Base-by-base conservation (phyloP, 2,797 vertebrate species). In the Kryptolebias ocellatus region DNA sequence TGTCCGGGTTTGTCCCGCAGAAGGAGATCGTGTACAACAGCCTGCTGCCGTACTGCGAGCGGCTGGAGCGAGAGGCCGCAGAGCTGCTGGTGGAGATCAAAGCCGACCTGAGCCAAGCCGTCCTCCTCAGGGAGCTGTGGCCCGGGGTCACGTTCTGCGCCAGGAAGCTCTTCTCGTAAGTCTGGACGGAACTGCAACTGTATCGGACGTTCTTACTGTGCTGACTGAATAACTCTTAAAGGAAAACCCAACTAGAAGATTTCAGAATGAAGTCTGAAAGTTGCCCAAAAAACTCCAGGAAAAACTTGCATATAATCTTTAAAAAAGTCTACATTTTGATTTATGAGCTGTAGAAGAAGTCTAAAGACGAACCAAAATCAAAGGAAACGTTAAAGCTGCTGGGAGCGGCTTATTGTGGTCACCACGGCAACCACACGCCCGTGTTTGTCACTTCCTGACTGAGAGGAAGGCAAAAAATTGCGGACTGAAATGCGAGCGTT, bases 111-210 rank as follows among this genome's bases (percentile, higher is more conserved):
- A 95, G 94, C 85, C 93, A 95, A 52, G 95, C 97, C 0, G 95
- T 98, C 60, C 94, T 95, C 79, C 93, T 98, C 15, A 90, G 95
- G 50, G 97, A 98, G 90, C 93, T 99, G 67, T 98, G 96, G 96
- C 97, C 97, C 45, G 97, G 96, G 31, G 95, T 95, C 67, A 91
- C 96, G 51, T 96, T 98, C 92, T 97, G 97, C 96, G 94, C 93
- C 73, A 92, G 94, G 85, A 97, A 96, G 85, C 96, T 98, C 65
- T 96, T 95, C 86, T 96, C 95, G 96, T 98, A 92, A 98, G 96
- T 96, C 57, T 1, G 50, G 28, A 1, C 6, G n/a, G 47, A 46
- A 46, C 45, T 16, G 45, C 16, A 5, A 4, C 45, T 46, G 3
- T 58, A 42, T 64, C 47, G 53, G 4, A 37, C 10, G 31, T 17